These are phyloP conservation scores for Apteryx owenii DNA, from an alignment of 2,113 vertebrate species.

Conservation along the genomic window DNA sequence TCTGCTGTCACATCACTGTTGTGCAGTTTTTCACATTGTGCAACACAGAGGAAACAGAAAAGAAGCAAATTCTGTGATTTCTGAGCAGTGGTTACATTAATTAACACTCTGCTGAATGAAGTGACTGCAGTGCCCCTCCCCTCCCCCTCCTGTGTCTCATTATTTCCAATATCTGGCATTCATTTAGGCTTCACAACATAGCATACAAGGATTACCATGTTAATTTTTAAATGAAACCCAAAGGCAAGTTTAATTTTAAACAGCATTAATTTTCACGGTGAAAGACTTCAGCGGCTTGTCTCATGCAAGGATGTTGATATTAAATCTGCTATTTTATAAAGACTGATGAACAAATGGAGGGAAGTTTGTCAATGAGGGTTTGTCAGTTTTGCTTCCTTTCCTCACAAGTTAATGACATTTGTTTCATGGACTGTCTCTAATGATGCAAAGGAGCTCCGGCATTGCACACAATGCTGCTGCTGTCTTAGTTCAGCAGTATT, in stretches of 20 bases:
- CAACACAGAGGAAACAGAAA: background rate
- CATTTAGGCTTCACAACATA: conserved; percentile 18
- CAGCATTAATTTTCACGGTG: conserved; percentile 28
- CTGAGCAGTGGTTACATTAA: background rate
- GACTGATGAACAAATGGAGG: conserved; percentile 50
- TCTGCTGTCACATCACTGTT: background rate
- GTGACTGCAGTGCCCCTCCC: background rate
- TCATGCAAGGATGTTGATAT: conserved; percentile 22
- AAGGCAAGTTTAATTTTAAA: conserved; percentile 40
- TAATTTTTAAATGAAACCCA: conserved; percentile 66
- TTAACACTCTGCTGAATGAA: background rate
- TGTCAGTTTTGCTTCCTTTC: conserved; percentile 66
- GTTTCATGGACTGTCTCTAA: conserved; percentile 64
- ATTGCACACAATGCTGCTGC: background rate
- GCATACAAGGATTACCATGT: conserved; percentile 1
- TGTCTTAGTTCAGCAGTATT: conserved; percentile 55
- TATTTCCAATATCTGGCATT: conserved; percentile 19
- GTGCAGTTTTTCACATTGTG: background rate
- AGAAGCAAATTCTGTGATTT: conserved; percentile 11
- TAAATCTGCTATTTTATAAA: conserved; percentile 72
- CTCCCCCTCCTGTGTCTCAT: background rate
- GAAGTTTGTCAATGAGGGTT: conserved; percentile 58
- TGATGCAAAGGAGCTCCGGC: conserved; percentile 29
- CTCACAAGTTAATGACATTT: conserved; percentile 64
- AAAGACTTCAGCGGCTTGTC: background rate